phyloP scores from a whole-genome alignment of 2,113 vertebrate species.

The Guaruba guarouba region DNA sequence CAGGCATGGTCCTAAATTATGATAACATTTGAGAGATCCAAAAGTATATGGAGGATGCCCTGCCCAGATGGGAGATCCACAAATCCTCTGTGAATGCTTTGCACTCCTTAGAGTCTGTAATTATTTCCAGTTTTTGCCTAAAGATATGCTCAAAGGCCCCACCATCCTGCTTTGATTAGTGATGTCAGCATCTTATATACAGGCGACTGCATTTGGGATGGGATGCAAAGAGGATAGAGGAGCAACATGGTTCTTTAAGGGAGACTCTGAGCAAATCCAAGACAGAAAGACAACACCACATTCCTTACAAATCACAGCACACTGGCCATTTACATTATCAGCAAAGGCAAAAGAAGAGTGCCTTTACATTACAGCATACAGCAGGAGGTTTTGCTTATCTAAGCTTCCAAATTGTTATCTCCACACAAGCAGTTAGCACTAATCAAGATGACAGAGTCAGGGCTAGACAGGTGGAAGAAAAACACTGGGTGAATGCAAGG shows the following conservation, averaged over 20 bases:
- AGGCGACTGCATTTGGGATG: not conserved
- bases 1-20: not conserved
- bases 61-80: not conserved
- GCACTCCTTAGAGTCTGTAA: not conserved
- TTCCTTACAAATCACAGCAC: not conserved
- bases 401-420: not conserved
- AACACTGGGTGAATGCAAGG: not conserved
- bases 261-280: not conserved
- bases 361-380: not conserved
- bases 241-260: not conserved
- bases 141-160: not conserved
- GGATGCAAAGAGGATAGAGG: not conserved
- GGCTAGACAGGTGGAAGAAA: not conserved
- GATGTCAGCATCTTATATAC: not conserved
- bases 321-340: not conserved
- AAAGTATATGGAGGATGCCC: not conserved
- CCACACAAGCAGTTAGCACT: not conserved
- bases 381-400: not conserved
- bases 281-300: fast-evolving
- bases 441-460: not conserved
- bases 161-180: not conserved
- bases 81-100: not conserved
- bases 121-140: slow-evolving; percentile 19
- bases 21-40: not conserved
- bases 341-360: not conserved